Base-by-base conservation (phyloP, 2,888 invertebrate genomes). In the Eurytoma californica region DNA sequence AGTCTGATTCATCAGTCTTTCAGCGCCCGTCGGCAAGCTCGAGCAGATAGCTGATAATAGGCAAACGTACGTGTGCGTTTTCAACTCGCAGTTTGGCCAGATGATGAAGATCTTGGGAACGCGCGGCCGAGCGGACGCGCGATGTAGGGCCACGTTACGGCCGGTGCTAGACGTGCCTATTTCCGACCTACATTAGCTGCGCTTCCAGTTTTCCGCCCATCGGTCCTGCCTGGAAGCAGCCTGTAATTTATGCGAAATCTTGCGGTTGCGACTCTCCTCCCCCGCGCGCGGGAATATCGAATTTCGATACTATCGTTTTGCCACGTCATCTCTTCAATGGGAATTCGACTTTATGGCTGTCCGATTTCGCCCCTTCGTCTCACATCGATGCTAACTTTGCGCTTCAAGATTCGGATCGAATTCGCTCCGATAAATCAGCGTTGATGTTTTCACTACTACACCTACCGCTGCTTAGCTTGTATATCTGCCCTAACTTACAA, bases 121-220 rank as follows among this genome's bases (percentile, higher is more conserved):
- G 20, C 24, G 2, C 24, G 24, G 2, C 24, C 24, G 24, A 24
- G 0, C 28, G 24, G 24, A 69, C 47, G 69, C n/a, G 7, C 47
- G 16, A 60, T 3, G 24, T 9, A 13, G 4, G 61, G 30, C 14
- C 30, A 3, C 30, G 16, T 24, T 24, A 24, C 24, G 24, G 24
- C 24, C 24, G 2, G 24, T 24, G 53, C 3, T 14, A 13, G 16
- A 68, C 39, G 14, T 69, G 39, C 69, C 57, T 30, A 39, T 63
- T 72, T 63, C 63, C 72, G 72, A 63, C 61, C 61, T 72, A 72
- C 53, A 63, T 72, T 63, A 72, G 28, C 28, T 60, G 39, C 7
- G 24, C 49, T 60, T 49, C 66, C 18, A 18, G 51, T 53, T 70
- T 28, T 53, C 2, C 16, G 70, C 24, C n/a, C 49, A 49, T 39